Conservation (phyloP, 2,113 vertebrate species). For the Electrona antarctica region DNA sequence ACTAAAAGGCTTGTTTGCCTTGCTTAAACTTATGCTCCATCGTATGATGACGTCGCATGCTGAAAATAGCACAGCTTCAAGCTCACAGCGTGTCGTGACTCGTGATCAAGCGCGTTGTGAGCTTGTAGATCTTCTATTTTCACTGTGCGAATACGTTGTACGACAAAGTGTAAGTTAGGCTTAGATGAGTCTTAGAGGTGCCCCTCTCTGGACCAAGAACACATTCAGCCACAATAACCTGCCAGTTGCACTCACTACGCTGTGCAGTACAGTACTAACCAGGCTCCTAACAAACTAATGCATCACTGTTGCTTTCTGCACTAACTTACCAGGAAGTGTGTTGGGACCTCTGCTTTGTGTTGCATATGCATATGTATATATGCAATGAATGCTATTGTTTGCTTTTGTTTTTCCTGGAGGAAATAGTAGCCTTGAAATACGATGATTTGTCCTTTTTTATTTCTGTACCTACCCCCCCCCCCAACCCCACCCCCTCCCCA, state of each 20-base stretch:
- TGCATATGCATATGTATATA: constrained; percentile 32
- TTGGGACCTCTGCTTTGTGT: constrained; percentile 61
- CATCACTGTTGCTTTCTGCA: constrained; percentile 78
- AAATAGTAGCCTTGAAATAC: constrained; percentile 27
- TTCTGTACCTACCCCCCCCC: constrained; percentile 19
- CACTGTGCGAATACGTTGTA: too few relatives aligned
- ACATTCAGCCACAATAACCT: constrained; percentile 84
- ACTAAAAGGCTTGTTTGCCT: neutral
- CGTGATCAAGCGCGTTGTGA: too few relatives aligned
- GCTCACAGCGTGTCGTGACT: too few relatives aligned
- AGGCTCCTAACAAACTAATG: constrained; percentile 86
- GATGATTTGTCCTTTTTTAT: constrained; percentile 25
- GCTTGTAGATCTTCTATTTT: too few relatives aligned
- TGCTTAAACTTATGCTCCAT: too few relatives aligned
- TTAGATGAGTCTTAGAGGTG: neutral
- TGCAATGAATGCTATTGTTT: constrained; percentile 18
- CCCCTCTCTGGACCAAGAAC: constrained; percentile 76
- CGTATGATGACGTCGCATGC: too few relatives aligned
- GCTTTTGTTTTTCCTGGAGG: constrained; percentile 23
- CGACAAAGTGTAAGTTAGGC: too few relatives aligned
- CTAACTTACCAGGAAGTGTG: constrained; percentile 81
- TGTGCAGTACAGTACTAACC: constrained; percentile 83
- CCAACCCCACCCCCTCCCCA: too few relatives aligned
- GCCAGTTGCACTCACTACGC: constrained; percentile 76
- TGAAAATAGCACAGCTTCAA: neutral